Evolutionary conservation across 2,797 vertebrate species (phyloP).

Genomic region (Apodemus agrarius): DNA sequence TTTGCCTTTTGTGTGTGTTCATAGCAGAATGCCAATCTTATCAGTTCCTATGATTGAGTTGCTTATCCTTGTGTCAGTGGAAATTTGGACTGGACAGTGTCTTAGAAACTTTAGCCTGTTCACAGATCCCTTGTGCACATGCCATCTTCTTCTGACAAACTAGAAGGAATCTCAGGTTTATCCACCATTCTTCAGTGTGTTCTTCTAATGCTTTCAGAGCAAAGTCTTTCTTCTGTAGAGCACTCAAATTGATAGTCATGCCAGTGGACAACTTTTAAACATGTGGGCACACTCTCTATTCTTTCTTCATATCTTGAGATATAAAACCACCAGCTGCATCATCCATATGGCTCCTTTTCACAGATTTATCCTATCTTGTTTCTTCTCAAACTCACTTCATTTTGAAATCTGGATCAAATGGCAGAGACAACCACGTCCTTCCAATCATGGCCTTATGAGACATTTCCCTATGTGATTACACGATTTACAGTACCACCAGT

Average conservation of each 20-base stretch:
- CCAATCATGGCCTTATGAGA: background rate
- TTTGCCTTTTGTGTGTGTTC: background rate
- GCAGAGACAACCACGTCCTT: background rate
- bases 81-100: background rate
- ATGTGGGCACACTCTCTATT: background rate
- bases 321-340: background rate
- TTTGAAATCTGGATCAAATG: slow-evolving; percentile 14
- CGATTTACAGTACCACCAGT: background rate
- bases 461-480: background rate
- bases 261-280: background rate
- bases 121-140: background rate
- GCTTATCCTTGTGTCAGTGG: background rate
- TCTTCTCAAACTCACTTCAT: background rate
- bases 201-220: background rate
- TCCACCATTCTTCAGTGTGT: background rate
- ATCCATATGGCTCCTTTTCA: background rate
- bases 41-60: background rate
- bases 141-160: background rate
- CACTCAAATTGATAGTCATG: background rate
- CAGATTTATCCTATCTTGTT: background rate
- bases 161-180: background rate
- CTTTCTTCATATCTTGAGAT: background rate
- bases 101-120: background rate
- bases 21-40: background rate
- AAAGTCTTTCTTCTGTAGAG: background rate